phyloP scores from a whole-genome alignment of 2,888 invertebrate species.

The Drosophila histrio region DNA sequence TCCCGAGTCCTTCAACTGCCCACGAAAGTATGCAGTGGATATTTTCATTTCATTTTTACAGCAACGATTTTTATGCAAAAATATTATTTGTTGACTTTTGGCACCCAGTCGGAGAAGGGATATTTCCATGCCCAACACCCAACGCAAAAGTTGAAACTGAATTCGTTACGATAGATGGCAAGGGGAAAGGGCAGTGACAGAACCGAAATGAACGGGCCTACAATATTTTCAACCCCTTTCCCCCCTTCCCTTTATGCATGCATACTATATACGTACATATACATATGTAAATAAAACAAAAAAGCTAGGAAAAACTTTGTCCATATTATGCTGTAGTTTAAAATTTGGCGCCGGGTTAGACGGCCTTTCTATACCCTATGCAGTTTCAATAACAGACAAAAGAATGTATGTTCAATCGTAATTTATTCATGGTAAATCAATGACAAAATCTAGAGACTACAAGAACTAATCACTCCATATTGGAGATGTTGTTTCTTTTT shows the following conservation, averaged over 20 bases:
- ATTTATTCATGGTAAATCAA: not conserved
- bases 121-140: not conserved
- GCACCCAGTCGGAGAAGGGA: constrained; percentile 41
- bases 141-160: constrained; percentile 33
- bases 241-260: not conserved
- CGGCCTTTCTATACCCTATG: constrained; percentile 10
- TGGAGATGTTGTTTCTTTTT: not conserved
- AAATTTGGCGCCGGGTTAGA: constrained; percentile 40
- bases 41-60: constrained; percentile 72
- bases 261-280: constrained; percentile 3
- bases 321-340: constrained; percentile 59
- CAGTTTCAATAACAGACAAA: no score
- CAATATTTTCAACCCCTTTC: constrained; percentile 20
- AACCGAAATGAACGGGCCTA: constrained; percentile 42
- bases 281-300: constrained; percentile 11
- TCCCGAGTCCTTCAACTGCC: constrained; percentile 5
- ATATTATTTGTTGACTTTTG: constrained; percentile 79
- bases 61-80: constrained; percentile 71
- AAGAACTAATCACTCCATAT: not conserved
- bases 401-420: no score
- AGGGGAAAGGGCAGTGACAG: not conserved
- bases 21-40: constrained; percentile 30
- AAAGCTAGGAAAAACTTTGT: constrained; percentile 47
- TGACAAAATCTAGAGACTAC: not conserved
- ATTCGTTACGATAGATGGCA: constrained; percentile 21